Evolutionary conservation across 92 coral and sea anemone species (phyloP), one percentile per base, ranked within the genome.

Genomic region (Scolanthus callimorphus): DNA sequence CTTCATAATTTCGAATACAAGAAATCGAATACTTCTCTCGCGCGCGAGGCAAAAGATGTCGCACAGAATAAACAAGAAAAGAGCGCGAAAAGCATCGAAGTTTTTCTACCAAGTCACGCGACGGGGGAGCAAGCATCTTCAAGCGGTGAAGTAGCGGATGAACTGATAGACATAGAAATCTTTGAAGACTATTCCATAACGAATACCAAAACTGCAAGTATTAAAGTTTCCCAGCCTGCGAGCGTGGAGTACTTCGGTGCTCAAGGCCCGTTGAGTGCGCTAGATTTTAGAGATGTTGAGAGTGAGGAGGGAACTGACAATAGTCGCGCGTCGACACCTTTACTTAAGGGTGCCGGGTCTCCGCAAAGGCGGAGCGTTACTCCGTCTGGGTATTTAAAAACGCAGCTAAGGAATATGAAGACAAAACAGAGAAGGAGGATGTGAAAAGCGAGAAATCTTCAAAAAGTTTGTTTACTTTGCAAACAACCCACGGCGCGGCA

Each of bases 1-100:
- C 52, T 46, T 4, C 23, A 20, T 21, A 46, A 46, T 21, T 46
- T 46, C 52, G 52, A 46, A 46, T 46, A 9, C 52, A 46, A 11
- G 23, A 9, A 20, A 10, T 11, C 52, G 23, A 46, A 46, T 19
- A 19, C 8, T 9, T 46, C 17, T 11, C 23, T 46, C 12, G 52
- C 52, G 52, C 23, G 22, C 23, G 17, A 9, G 8, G 41, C 8
- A 6, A 6, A 34, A 6, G 6, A 6, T 6, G 41, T 15, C 6
- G n/a, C n/a, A n/a, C n/a, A n/a, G n/a, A n/a, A n/a, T n/a, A n/a
- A n/a, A n/a, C n/a, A n/a, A n/a, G n/a, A n/a, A n/a, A 6, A 15
- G 41, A 34, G 41, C 41, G 41, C 8, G 17, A 46, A 46, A 4
- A 46, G 17, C 52, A 46, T 46, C 23, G 6, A 19, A 19, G 52